phyloP scores from a whole-genome alignment of 2,113 vertebrate genomes.

The Pluvialis apricaria region DNA sequence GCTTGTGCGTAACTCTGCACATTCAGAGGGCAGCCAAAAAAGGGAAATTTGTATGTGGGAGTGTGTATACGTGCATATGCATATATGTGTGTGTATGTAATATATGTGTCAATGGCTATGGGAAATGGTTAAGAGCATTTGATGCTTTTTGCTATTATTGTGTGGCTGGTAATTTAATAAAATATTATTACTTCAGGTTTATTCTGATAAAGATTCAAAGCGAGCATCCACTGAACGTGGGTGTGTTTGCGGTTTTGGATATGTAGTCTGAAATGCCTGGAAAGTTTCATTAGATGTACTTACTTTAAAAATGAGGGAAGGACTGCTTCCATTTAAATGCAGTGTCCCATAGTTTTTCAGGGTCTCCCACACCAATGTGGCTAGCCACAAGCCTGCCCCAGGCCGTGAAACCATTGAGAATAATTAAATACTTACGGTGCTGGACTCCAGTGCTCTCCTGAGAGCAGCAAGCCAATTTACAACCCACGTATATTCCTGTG shows the following conservation, averaged over 20 bases:
- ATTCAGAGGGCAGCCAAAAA: not conserved
- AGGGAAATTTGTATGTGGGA: not conserved
- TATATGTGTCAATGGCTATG: not conserved
- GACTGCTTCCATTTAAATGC: not conserved
- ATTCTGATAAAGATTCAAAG: not conserved
- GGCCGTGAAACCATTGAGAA: not conserved
- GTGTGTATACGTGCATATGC: not conserved
- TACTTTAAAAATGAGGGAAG: not conserved
- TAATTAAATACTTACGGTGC: conserved; percentile 7
- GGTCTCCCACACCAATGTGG: not conserved
- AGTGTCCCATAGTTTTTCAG: not conserved
- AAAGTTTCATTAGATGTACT: not conserved
- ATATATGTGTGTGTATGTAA: not conserved
- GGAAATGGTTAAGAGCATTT: not conserved
- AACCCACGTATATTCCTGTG: not conserved
- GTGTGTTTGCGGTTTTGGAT: not conserved
- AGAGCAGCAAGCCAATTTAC: not conserved
- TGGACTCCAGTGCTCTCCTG: not conserved
- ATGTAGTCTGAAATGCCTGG: not conserved
- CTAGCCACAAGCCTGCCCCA: not conserved
- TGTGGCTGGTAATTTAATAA: not conserved
- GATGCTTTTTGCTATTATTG: not conserved
- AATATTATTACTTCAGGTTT: not conserved
- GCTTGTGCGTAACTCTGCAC: not conserved
- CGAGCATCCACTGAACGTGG: not conserved